phyloP scores from a whole-genome alignment of 2,888 invertebrate genomes.

The Acholoe squamosa region DNA sequence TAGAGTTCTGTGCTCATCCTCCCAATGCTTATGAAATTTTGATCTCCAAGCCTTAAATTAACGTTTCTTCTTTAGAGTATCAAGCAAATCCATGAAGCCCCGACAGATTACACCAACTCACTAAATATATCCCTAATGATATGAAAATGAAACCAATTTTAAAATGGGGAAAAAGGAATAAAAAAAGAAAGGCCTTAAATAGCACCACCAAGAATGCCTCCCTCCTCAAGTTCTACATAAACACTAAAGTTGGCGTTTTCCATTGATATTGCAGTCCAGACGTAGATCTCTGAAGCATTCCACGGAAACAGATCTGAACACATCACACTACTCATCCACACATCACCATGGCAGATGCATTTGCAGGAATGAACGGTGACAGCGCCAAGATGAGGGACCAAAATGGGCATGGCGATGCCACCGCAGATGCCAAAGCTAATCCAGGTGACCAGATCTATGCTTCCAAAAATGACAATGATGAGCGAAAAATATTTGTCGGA shows the following conservation, averaged over 20 bases:
- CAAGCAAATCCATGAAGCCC: too few species aligned
- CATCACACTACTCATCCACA: background rate
- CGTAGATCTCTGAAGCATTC: slow-evolving; percentile 56
- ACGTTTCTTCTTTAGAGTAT: too few species aligned
- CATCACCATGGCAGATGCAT: slow-evolving; percentile 50
- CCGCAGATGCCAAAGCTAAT: slow-evolving; percentile 30
- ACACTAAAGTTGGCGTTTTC: slow-evolving; percentile 36
- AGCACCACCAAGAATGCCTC: background rate
- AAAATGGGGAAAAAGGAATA: too few species aligned
- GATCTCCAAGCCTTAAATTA: too few species aligned
- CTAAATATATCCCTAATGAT: too few species aligned
- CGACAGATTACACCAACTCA: too few species aligned
- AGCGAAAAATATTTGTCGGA: slow-evolving; percentile 97
- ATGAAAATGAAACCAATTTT: too few species aligned
- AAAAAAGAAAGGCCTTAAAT: too few species aligned
- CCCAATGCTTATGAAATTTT: too few species aligned
- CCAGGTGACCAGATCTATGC: slow-evolving; percentile 70
- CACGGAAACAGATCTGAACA: slow-evolving; percentile 55
- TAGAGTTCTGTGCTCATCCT: too few species aligned
- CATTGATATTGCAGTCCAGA: slow-evolving; percentile 1
- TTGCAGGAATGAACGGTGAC: slow-evolving; percentile 57
- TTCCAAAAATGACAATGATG: slow-evolving; percentile 71
- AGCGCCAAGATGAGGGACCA: slow-evolving; percentile 55
- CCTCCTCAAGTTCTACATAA: background rate
- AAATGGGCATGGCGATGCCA: slow-evolving; percentile 40